phyloP scores from a whole-genome alignment of 2,888 invertebrate genomes.

The Busseola fusca region DNA sequence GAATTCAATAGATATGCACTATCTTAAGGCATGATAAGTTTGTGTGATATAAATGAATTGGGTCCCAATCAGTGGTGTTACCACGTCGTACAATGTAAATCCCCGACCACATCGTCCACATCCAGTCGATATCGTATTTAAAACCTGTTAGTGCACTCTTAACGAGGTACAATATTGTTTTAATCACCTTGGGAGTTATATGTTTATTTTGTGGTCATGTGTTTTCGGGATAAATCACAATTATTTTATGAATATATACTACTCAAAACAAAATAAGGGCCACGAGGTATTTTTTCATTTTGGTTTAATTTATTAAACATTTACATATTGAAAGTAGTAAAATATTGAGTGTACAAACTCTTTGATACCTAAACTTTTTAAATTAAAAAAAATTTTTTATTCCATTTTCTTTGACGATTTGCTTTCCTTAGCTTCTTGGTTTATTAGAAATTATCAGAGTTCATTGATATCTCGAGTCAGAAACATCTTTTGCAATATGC shows the following conservation, averaged over 20 bases:
- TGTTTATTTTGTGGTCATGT: neutral
- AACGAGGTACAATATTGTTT: slow-evolving; percentile 14
- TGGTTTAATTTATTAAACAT: too few species aligned
- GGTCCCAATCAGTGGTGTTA: slow-evolving; percentile 3
- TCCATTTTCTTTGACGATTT: too few species aligned
- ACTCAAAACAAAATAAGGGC: too few species aligned
- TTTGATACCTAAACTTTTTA: too few species aligned
- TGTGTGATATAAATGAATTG: slow-evolving; percentile 1
- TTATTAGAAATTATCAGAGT: too few species aligned
- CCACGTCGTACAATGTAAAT: slow-evolving; percentile 5
- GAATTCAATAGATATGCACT: slow-evolving; percentile 27
- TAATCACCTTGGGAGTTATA: neutral
- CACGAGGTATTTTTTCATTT: too few species aligned
- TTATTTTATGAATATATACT: slow-evolving; percentile 1
- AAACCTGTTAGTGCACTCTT: slow-evolving; percentile 22
- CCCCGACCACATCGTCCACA: slow-evolving; percentile 14
- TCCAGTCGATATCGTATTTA: neutral
- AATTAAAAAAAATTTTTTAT: too few species aligned
- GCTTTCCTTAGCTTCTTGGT: too few species aligned
- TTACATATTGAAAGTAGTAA: too few species aligned
- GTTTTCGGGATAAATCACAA: neutral
- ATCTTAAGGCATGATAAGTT: slow-evolving; percentile 23
- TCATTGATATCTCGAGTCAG: too few species aligned
- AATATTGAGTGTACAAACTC: too few species aligned
- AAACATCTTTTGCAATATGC: too few species aligned